Evolutionary conservation across 2,113 vertebrate genomes (phyloP).

Genomic region (Rutilus rutilus): DNA sequence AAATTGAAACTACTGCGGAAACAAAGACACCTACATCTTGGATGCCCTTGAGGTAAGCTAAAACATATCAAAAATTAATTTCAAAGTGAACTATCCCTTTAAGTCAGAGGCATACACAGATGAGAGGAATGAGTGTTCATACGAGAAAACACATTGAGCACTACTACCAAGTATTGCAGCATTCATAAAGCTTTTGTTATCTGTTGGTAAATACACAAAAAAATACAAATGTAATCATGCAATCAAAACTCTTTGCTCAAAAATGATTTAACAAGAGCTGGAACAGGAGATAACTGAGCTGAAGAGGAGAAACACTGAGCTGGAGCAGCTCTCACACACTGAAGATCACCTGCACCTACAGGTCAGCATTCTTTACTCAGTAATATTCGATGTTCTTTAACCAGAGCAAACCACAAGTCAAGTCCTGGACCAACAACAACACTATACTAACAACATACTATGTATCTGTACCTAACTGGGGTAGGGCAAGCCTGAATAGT

Average conservation of each 20-base stretch:
- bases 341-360: constrained; percentile 51
- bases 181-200: not conserved
- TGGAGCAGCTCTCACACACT: constrained; percentile 46
- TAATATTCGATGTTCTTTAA: not conserved
- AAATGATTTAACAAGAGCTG: not conserved
- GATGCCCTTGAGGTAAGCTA: too few species aligned
- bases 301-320: constrained; percentile 33
- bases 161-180: not conserved
- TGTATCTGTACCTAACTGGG: not conserved
- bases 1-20: too few species aligned
- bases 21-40: too few species aligned
- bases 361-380: not conserved
- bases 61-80: too few species aligned
- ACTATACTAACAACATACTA: too few species aligned
- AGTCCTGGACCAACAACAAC: constrained; percentile 22
- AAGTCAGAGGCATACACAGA: not conserved
- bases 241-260: too few species aligned
- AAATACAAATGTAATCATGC: too few species aligned
- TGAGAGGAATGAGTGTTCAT: not conserved
- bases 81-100: too few species aligned
- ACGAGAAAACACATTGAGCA: not conserved
- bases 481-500: not conserved
- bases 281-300: constrained; percentile 46
- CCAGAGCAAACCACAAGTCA: not conserved
- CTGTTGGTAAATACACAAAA: not conserved